Base-by-base conservation (phyloP, 1,140 invertebrate species). In the Popillia japonica region DNA sequence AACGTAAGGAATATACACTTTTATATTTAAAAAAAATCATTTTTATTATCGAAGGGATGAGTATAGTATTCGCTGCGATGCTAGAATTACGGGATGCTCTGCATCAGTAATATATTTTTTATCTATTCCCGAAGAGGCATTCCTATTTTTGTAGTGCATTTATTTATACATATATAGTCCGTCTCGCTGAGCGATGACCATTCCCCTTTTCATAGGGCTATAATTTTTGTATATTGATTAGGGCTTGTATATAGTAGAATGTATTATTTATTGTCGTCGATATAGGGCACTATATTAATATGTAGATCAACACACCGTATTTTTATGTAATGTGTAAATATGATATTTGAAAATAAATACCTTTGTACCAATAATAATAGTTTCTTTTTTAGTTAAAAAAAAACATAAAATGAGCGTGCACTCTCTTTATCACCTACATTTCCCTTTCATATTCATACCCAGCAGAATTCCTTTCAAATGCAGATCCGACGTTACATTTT, bases 341-440 rank as follows among this genome's bases (percentile, higher is more conserved):
- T 68, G 61, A 68, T 34, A 27, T 74, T 80, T 82, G 82, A 81
- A 83, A 80, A 83, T 82, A 82, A 42, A 75, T 55, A 83, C 80
- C 81, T 83, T 83, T 83, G 80, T 83, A 83, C 83, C 82, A 82
- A 83, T 83, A 80, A 83, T 79, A 80, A 82, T 78, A 34, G 61
- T 68, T 22, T 68, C 82, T 81, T 83, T 82, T 80, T 83, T 81
- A 82, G n/a, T n/a, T 83, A 83, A 82, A 82, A 81, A 80, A 79
- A 81, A 27, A 10, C n/a, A n/a, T 68, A 55, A 55, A 55, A 55
- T 17, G 2, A 55, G 0, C n/a, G 17, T 17, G 27, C 27, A 34
- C 2, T 34, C 27, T 34, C 27, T 34, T 34, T 34, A 34, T 34
- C 4, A 2, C 4, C 2, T 34, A 34, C 27, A 34, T 34, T 34